These are phyloP conservation scores for Apoda limacodes DNA, from an alignment of 2,888 invertebrate species.

Conservation along the genomic window DNA sequence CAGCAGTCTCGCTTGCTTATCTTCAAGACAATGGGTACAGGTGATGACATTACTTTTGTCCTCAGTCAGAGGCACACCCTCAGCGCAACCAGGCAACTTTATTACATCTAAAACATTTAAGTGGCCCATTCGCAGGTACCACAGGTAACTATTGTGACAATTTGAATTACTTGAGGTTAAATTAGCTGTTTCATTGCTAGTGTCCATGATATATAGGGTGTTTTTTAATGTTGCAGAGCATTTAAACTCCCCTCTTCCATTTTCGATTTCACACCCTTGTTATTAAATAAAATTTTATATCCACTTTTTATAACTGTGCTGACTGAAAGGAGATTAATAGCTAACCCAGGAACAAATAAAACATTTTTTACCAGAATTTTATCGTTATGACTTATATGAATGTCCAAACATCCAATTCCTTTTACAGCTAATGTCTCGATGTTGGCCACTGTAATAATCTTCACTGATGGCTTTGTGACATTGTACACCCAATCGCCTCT, in stretches of 20 bases:
- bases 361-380: conserved; percentile 21
- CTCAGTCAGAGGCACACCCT: conserved; percentile 11
- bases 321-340: conserved; percentile 21
- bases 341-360: too few species aligned
- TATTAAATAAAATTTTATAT: conserved; percentile 15
- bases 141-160: conserved; percentile 3
- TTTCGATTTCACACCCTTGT: too few species aligned
- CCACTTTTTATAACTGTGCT: conserved; percentile 19
- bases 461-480: conserved; percentile 9
- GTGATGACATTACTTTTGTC: conserved; percentile 2
- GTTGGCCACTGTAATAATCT: conserved; percentile 18
- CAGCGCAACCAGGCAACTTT: conserved; percentile 11
- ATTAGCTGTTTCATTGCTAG: conserved; percentile 9
- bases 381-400: conserved; percentile 4
- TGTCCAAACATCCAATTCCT: conserved; percentile 9
- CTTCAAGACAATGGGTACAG: conserved; percentile 12
- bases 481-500: conserved; percentile 10
- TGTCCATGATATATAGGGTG: conserved; percentile 13
- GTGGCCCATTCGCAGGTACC: conserved; percentile 14
- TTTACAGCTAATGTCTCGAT: conserved; percentile 17
- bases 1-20: conserved; percentile 13
- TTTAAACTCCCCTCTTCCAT: too few species aligned
- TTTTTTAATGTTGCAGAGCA: conserved; percentile 14
- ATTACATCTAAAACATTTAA: conserved; percentile 14
- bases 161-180: conserved; percentile 3